Base-by-base conservation (phyloP, 1,140 invertebrate genomes). In the Tetramorium alpestre region DNA sequence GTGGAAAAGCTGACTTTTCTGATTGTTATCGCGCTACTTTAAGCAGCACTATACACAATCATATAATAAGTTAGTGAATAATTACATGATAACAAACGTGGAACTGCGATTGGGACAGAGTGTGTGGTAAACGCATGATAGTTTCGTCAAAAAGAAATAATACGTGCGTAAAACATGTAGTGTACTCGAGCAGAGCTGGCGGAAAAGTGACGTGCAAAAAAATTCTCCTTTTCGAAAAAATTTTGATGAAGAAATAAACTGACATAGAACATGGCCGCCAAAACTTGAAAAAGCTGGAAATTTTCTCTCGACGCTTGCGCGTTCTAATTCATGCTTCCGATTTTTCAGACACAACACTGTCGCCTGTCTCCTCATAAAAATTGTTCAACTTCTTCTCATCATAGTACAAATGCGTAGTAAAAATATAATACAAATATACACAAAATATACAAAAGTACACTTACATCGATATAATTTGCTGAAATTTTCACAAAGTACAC, bases 201-300 rank as follows among this genome's bases (percentile, higher is more conserved):
- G 60, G 69, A 62, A 51, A 62, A 67, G 28, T 25, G 54, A 82
- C 60, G 33, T 47, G 41, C 25, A 2, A 25, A 64, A 82, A 54
- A 82, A 22, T 70, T 81, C 44, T 84, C 69, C 13, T 75, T 84
- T 73, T 62, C 54, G 6, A 84, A 69, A 75, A 64, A 41, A 25
- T 47, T 70, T 28, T 28, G 0, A 60, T 75, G 0, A 73, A 65
- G 3, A 72, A 87, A 87, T 80, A 90, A 86, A 76, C 49, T 65
- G 10, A 77, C 51, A 87, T 41, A 72, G 41, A 65, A 92, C 73
- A 91, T 90, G 90, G 89, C 89, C 90, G 94, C 92, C 91, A 92
- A 91, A 84, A 92, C 94, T 94, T 94, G 93, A 95, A 95, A 95
- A 95, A 95, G 94, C 90, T 95, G 91, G 94, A 95, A 95, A 94